Conservation (phyloP, 2,113 vertebrate genomes). For the Epinephelus fuscoguttatus region DNA sequence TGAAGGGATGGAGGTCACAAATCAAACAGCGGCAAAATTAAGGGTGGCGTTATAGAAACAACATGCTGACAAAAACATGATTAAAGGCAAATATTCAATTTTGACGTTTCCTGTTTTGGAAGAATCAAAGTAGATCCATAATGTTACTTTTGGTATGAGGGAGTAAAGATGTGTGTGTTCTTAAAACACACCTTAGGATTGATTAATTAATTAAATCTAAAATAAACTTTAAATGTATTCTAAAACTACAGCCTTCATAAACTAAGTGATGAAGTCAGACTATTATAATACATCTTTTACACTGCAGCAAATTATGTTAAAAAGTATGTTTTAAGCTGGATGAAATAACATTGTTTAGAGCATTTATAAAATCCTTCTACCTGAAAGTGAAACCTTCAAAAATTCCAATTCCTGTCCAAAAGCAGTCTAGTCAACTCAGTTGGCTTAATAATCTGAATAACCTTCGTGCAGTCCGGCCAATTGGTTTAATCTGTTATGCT, state of each 20-base stretch:
- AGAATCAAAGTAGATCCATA: not conserved
- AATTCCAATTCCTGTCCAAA: not conserved
- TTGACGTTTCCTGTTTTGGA: not conserved
- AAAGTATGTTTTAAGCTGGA: not conserved
- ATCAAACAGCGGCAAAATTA: not conserved
- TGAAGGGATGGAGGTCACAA: not conserved
- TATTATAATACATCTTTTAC: not conserved
- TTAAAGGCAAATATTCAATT: not conserved
- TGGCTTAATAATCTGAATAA: not conserved
- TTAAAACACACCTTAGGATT: not conserved
- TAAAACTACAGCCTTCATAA: slow-evolving; percentile 3
- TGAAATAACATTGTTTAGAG: not conserved
- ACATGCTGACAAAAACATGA: not conserved
- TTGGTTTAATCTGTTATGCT: slow-evolving; percentile 2
- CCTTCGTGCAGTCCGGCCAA: not conserved
- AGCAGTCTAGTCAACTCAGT: not conserved
- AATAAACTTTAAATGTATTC: slow-evolving; percentile 11
- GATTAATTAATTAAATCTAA: not conserved
- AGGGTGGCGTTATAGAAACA: not conserved
- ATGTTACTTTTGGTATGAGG: not conserved
- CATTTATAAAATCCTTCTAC: not conserved
- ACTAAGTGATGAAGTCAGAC: not conserved
- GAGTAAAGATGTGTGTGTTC: not conserved
- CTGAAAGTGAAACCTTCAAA: not conserved
- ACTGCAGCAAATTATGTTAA: not conserved